Percentiles rank a stretch among this genome's conserved stretches.
Evolutionary conservation across 2,113 vertebrate genomes (phyloP).

Genomic region (Melanocharis versteri): DNA sequence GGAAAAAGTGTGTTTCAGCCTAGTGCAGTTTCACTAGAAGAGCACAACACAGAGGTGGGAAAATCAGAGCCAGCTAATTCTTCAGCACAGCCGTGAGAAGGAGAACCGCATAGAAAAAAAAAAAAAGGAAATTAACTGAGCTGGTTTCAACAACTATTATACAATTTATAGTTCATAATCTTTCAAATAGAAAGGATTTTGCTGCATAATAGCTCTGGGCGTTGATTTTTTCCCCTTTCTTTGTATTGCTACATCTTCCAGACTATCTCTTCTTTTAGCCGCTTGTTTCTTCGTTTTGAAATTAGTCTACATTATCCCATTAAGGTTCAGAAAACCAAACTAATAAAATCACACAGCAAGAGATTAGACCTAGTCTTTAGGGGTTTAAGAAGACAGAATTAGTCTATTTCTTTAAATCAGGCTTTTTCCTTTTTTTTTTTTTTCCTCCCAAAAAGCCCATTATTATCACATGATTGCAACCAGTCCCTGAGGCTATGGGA

Average conservation of each 20-base stretch:
- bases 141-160: not conserved
- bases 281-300: not conserved
- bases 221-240: not conserved
- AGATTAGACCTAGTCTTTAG: not conserved
- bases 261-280: not conserved
- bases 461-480: not conserved
- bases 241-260: not conserved
- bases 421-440: rapidly evolving
- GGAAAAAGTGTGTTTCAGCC: not conserved
- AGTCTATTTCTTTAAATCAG: not conserved
- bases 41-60: not conserved
- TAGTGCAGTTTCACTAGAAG: not conserved
- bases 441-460: rapidly evolving
- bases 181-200: not conserved
- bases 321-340: not conserved
- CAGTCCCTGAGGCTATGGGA: not conserved
- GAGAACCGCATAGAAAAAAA: not conserved
- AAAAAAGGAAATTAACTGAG: not conserved
- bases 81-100: not conserved
- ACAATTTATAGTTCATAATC: not conserved
- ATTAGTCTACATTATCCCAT: not conserved
- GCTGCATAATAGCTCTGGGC: not conserved
- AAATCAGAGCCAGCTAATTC: not conserved
- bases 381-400: not conserved
- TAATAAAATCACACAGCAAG: not conserved